Base-by-base conservation (phyloP, 2,797 vertebrate genomes). In the Hydrophis major region DNA sequence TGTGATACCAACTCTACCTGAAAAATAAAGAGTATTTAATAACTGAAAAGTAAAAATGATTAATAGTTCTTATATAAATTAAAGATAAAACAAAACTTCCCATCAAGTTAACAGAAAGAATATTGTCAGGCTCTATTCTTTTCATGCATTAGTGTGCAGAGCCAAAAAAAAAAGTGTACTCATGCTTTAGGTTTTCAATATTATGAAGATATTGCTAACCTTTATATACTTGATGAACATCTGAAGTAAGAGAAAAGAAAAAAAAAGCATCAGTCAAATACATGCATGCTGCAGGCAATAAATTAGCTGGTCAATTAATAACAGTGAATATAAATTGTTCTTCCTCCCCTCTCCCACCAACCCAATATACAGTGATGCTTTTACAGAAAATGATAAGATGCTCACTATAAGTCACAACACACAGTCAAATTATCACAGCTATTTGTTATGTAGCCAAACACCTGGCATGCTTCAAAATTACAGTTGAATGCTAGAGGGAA, bases 141-240 rank as follows among this genome's bases (percentile, higher is more conserved):
- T 96, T 94, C 98, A 98, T 98, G 98, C 97, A 98, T 96, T 98
- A 97, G 74, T 95, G 94, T 69, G 87, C 92, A 86, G 92, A 96
- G 95, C 93, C 56, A 27, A 90, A 66, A 96, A 95, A 95, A 97
- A 55, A 55, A 12, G 97, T 96, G 95, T 93, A 97, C 95, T 95
- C 96, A 97, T 96, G 97, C 95, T 96, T 94, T 96, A 97, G 95
- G 93, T 96, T 98, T 92, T 96, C 96, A 96, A 96, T 96, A 97
- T 96, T 95, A 96, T 96, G 96, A 97, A 98, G 97, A 98, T 97
- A 97, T 97, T 98, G 98, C 99, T 99, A 99, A 99, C 99, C 99
- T 99, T 99, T 98, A 99, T 99, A 98, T 99, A 99, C 97, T 99
- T 99, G 99, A 99, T 99, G 99, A 99, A 99, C 99, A 99, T 99